Percentiles rank a stretch among this genome's conserved stretches.
Conservation (phyloP, 2,888 invertebrate species). For the Epirrita christyi region DNA sequence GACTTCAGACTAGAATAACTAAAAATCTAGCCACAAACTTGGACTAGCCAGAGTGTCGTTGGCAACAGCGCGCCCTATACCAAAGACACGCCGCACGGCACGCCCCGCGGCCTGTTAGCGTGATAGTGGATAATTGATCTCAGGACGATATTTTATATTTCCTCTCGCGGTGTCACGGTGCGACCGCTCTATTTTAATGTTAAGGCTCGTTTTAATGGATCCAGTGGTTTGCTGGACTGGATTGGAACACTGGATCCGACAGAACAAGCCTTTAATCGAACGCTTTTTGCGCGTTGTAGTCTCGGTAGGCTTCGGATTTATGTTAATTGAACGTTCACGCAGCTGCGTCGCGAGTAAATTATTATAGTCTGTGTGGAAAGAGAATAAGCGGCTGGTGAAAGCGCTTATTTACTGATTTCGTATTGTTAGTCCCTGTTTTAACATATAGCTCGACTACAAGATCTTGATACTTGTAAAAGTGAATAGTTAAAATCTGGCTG, state of each 20-base stretch:
- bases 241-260: too few relatives aligned
- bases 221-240: too few relatives aligned
- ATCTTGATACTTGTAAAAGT: too few relatives aligned
- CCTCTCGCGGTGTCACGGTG: slow-evolving; percentile 52
- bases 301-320: slow-evolving; percentile 71
- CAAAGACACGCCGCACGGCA: slow-evolving; percentile 60
- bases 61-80: slow-evolving; percentile 85
- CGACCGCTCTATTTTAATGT: slow-evolving; percentile 74
- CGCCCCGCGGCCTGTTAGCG: slow-evolving; percentile 53
- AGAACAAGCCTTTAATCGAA: slow-evolving; percentile 54
- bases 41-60: slow-evolving; percentile 89
- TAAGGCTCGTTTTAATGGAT: neutral
- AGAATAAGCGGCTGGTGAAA: too few relatives aligned
- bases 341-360: slow-evolving; percentile 77
- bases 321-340: slow-evolving; percentile 71
- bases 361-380: slow-evolving; percentile 45
- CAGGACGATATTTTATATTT: slow-evolving; percentile 79
- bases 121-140: slow-evolving; percentile 72
- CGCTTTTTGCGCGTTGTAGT: slow-evolving; percentile 81
- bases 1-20: neutral
- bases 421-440: too few relatives aligned
- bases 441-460: too few relatives aligned
- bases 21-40: slow-evolving; percentile 14
- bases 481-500: too few relatives aligned
- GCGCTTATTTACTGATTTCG: too few relatives aligned